Base-by-base conservation (phyloP, 2,888 invertebrate genomes). In the Arenicola marina region DNA sequence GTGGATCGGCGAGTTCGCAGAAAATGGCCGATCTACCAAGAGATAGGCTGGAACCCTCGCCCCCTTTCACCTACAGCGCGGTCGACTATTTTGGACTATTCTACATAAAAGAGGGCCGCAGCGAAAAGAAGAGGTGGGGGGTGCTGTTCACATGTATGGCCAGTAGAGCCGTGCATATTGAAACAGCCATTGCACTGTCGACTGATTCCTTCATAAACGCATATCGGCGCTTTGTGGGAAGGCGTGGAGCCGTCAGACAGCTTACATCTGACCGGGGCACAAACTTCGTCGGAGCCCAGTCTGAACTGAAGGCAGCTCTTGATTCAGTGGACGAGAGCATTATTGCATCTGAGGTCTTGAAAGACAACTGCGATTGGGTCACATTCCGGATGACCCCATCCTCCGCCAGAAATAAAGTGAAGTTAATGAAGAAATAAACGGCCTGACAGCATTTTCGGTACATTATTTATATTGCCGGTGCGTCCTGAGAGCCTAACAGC, bases 21-120 rank as follows among this genome's bases (percentile, higher is more conserved):
- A 72, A 79, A 21, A 82, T 80, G 79, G 75, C 77, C 1, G 69
- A 76, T 29, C 67, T 82, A 11, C 81, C 83, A 0, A n/a, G 29
- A 2, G 70, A 74, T 4, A 61, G 84, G 59, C 69, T 80, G 15
- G 26, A 26, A 38, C 51, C 57, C 26, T 53, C 51, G n/a, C 58
- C 58, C n/a, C 62, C 62, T 21, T 84, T 83, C 65, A 51, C 68
- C 1, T 63, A 74, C 48, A 59, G 66, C 21, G 81, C 78, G 7
- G 53, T 82, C 0, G 82, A 83, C 51, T 78, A 72, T 21, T 76
- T 73, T 32, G 79, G 81, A 7, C 80, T 79, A 0, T 71, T 73
- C n/a, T 63, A 67, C 24, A 58, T 79, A 0, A 66, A 68, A 31
- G 73, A 75, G n/a, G 73, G 72, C 4, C 59, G 73, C 29, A 74